These are phyloP conservation scores for Aphidius gifuensis DNA, from an alignment of 1,140 invertebrate genomes.

Conservation along the genomic window DNA sequence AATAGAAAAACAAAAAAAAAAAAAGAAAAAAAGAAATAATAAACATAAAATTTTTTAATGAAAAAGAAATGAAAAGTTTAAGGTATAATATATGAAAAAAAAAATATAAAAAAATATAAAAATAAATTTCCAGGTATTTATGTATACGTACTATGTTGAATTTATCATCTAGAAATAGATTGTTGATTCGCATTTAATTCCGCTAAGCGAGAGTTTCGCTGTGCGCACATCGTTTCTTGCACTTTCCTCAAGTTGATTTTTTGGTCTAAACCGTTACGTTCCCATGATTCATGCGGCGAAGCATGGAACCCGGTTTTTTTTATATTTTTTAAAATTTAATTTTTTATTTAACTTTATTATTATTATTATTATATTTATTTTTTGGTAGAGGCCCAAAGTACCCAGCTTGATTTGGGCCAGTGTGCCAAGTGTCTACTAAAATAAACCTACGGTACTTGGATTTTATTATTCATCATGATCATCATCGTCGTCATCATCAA, in stretches of 20 bases:
- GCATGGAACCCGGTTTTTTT: conserved; percentile 27
- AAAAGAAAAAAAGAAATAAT: not conserved
- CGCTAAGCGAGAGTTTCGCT: conserved; percentile 19
- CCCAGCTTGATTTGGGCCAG: conserved; percentile 28
- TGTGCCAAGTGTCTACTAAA: conserved; percentile 23
- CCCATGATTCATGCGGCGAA: conserved; percentile 24
- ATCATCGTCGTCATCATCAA: no score
- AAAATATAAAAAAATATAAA: no score
- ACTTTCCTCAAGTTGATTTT: conserved; percentile 21
- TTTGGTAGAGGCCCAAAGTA: conserved; percentile 14
- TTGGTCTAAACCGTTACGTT: conserved; percentile 28
- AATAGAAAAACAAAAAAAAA: no score
- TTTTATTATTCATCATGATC: no score
- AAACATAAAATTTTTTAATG: not conserved
- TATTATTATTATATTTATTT: not conserved
- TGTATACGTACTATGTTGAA: no score
- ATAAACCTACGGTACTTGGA: no score
- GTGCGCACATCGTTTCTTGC: conserved; percentile 17
- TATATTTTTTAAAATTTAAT: not conserved
- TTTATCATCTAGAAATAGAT: no score
- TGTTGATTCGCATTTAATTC: no score
- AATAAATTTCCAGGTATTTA: no score
- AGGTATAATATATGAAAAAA: not conserved
- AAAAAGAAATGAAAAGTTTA: not conserved
- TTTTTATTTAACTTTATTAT: not conserved